A percentile compares a stretch with the other conserved stretches of the same genome.
Conservation (phyloP, 2,888 invertebrate species). For the Pocota personata region DNA sequence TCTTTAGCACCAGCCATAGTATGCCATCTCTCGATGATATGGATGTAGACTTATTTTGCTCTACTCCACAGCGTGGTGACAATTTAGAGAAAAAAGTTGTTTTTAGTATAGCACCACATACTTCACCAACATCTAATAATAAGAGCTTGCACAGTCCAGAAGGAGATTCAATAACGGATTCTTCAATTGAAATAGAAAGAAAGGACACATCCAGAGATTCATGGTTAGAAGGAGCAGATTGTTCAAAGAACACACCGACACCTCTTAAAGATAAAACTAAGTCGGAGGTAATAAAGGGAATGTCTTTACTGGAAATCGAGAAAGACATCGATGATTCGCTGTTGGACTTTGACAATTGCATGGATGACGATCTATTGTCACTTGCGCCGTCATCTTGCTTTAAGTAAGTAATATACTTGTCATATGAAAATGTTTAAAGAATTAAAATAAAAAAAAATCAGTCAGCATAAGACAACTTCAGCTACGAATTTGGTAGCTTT, state of each 20-base stretch:
- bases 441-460: too few species aligned
- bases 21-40: constrained; percentile 59
- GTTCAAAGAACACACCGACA: background rate
- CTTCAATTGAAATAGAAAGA: constrained; percentile 40
- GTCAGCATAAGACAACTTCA: too few species aligned
- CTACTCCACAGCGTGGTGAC: background rate
- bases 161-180: constrained; percentile 11
- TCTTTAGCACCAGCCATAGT: constrained; percentile 51
- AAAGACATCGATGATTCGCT: constrained; percentile 72
- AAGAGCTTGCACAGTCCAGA: background rate
- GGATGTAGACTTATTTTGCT: constrained; percentile 32
- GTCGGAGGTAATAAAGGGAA: constrained; percentile 29
- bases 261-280: constrained; percentile 29
- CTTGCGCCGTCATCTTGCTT: constrained; percentile 76
- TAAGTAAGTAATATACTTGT: constrained; percentile 70
- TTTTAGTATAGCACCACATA: constrained; percentile 29
- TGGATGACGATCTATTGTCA: constrained; percentile 75
- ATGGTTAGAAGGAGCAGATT: background rate
- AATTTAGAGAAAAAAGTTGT: constrained; percentile 17
- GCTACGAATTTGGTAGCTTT: too few species aligned
- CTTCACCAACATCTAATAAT: background rate
- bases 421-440: background rate
- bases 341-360: constrained; percentile 74
- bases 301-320: constrained; percentile 76
- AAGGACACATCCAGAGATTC: constrained; percentile 23